These are phyloP conservation scores for Drosophila picticornis DNA, from an alignment of 2,888 invertebrate genomes.

Conservation along the genomic window DNA sequence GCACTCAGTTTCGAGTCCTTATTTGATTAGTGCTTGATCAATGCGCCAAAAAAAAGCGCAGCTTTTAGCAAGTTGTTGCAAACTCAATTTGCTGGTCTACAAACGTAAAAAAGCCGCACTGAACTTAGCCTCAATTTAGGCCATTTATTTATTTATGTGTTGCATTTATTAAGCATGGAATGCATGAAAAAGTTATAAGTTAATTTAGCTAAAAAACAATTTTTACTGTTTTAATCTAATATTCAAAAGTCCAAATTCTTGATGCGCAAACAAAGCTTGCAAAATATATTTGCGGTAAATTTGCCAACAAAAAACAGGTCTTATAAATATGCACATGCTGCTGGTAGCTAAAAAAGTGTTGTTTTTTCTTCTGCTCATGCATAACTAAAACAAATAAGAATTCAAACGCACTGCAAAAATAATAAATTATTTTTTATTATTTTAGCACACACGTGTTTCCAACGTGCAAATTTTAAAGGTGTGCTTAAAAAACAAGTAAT, in stretches of 20 bases:
- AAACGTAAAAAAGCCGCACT: neutral
- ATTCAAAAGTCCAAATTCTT: neutral
- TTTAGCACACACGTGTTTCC: slow-evolving; percentile 24
- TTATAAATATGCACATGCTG: slow-evolving; percentile 28
- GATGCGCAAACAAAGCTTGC: neutral
- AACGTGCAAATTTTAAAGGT: slow-evolving; percentile 16
- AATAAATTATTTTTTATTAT: slow-evolving; percentile 56
- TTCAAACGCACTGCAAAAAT: slow-evolving; percentile 41
- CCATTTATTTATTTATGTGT: neutral
- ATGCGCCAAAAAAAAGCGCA: slow-evolving; percentile 53
- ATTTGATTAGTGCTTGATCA: slow-evolving; percentile 71
- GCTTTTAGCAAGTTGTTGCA: neutral
- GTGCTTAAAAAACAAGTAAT: slow-evolving; percentile 30
- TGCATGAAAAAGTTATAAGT: neutral
- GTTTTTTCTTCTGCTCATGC: slow-evolving; percentile 25
- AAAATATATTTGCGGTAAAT: slow-evolving; percentile 14
- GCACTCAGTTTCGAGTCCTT: slow-evolving; percentile 31
- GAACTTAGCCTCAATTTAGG: neutral
- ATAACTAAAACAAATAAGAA: slow-evolving; percentile 47
- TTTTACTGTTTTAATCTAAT: neutral
- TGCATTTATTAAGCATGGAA: neutral
- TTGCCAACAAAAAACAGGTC: slow-evolving; percentile 1
- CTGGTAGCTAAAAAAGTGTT: slow-evolving; percentile 14
- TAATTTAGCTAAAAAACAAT: neutral
- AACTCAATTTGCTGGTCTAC: slow-evolving; percentile 10